Conservation (phyloP, 1,140 invertebrate genomes). For the Copidosoma floridanum region DNA sequence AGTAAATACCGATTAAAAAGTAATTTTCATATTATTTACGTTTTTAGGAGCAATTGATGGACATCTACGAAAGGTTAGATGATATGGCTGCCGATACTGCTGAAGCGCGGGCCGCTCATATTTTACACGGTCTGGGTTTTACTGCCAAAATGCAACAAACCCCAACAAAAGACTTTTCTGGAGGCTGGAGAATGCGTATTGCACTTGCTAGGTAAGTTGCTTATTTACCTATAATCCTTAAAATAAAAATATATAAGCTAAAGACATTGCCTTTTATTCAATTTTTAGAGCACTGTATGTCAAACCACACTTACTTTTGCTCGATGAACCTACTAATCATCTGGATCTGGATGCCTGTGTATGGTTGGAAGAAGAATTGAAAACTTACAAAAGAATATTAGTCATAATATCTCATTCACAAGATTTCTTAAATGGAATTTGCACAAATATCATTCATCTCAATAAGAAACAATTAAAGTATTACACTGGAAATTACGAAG, state of each 20-base stretch:
- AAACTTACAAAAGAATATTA: constrained; percentile 93
- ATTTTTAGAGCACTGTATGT: constrained; percentile 73
- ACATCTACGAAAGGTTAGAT: constrained; percentile 96
- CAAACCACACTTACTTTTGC: constrained; percentile 88
- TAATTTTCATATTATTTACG: too few species aligned
- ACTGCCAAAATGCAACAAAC: constrained; percentile 89
- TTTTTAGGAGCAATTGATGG: constrained; percentile 91
- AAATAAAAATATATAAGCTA: neutral
- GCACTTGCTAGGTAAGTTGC: constrained; percentile 76
- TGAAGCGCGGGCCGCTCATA: constrained; percentile 88
- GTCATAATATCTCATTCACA: constrained; percentile 99
- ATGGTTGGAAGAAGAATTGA: constrained; percentile 98
- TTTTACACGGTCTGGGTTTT: constrained; percentile 96
- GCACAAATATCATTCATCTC: constrained; percentile 97
- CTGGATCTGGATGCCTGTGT: constrained; percentile 98
- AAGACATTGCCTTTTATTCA: neutral
- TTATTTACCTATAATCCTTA: neutral
- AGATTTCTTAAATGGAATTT: constrained; percentile 99
- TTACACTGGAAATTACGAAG: constrained; percentile 96
- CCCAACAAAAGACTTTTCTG: constrained; percentile 93
- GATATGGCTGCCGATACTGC: constrained; percentile 95
- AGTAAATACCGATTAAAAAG: too few species aligned
- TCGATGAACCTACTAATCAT: constrained; percentile 98
- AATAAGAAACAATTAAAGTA: constrained; percentile 91
- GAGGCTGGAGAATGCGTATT: constrained; percentile 99